Base-by-base conservation (phyloP, 2,797 vertebrate genomes). In the Liparis tanakae region DNA sequence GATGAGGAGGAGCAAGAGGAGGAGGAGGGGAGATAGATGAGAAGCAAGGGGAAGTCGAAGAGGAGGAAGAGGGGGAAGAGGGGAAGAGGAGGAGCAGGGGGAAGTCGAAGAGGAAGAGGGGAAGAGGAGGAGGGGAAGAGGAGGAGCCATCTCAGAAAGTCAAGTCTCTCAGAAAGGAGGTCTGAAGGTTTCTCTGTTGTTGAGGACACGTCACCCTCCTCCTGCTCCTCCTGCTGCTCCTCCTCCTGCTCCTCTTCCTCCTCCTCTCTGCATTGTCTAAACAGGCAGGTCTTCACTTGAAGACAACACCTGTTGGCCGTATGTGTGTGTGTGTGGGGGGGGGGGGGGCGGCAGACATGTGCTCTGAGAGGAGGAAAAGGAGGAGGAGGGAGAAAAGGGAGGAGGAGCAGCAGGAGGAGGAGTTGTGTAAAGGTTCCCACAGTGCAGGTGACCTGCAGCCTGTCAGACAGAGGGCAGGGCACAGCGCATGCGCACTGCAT, bases 291-390 rank as follows among this genome's bases (percentile, higher is more conserved):
- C 43, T 90, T 93, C 92, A 92, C 91, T 90, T 92, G 92, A 91
- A 85, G 80, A 85, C 85, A 92, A 88, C 93, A 93, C 93, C 93
- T 94, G 93, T 93, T 85, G 89, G 84, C 79, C 62, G 90, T 56
- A 83, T 87, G 77, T 4, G 50, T 30, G 25, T 30, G 25, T 30
- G 25, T 30, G 25, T 2, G 25, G 25, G 25, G 25, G 25, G 25
- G 25, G 25, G 25, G 25, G 25, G 25, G 25, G 25, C 2, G 25
- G 25, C 25, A 41, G 71, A 77, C 81, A 85, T 84, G 83, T 84
- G 82, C 68, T 70, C 15, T 72, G 61, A 53, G 71, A 1, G 36
- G 36, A 22, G 64, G 64, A 67, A 73, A 34, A 44, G 18, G 33
- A n/a, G 37, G 67, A 33, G 59, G 69, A 34, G 30, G 30, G 30